Base-by-base conservation (phyloP, 2,888 invertebrate genomes). In the Nasonovia ribisnigri region DNA sequence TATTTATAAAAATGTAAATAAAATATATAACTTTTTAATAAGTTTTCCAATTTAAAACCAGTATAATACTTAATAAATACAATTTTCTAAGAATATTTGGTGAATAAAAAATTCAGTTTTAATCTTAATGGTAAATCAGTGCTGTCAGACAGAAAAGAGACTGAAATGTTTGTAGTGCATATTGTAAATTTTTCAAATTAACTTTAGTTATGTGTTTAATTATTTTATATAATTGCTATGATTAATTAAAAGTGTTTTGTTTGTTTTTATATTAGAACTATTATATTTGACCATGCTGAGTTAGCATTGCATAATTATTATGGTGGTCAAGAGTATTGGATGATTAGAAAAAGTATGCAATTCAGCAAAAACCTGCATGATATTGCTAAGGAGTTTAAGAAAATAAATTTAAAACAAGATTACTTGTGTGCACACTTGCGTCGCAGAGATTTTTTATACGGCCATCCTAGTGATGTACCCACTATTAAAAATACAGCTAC, bases 391-490 rank as follows among this genome's bases (percentile, higher is more conserved):
- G 95, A 97, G 26, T 99, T 97, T 95, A 96, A 98, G 87, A 86
- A 90, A 57, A 86, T 42, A 43, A 89, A 94, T 93, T 67, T 90
- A n/a, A 88, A 91, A 43, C 67, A 90, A 29, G 97, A 97, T 0
- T 99, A 98, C 95, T 94, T 99, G 20, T 97, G 97, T 88, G 97
- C 98, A 0, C 99, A 99, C 96, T 96, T 99, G 96, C 96, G 99
- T 95, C 96, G 99, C 93, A 97, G 97, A 94, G 99, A 99, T 96
- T 99, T 99, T 96, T 96, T 98, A 0, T 96, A 96, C 89, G 97
- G 98, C 2, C 97, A 98, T 94, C 96, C 97, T 43, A 96, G 97
- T 13, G 97, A 98, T 93, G 97, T 98, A 11, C 99, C 99, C 29
- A 97, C 97, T 20, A 96, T 99, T n/a, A 96, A 97, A 95, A 97